These are phyloP conservation scores for Brachyrhaphis roseni DNA, from an alignment of 2,797 vertebrate species.

Conservation along the genomic window DNA sequence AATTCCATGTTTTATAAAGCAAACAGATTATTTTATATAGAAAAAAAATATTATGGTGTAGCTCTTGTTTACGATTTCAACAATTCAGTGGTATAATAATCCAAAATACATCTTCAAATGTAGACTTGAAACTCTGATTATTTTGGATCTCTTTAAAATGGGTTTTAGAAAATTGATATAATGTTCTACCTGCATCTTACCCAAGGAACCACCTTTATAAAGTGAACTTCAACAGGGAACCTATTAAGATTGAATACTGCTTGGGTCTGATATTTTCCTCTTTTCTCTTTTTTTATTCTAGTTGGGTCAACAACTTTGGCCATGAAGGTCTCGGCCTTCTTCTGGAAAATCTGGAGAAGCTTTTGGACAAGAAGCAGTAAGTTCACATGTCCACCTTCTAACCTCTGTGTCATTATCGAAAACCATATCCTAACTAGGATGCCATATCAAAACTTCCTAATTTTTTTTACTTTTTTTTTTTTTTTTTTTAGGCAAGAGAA, in stretches of 20 bases:
- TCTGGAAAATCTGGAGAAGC: conserved; percentile 91
- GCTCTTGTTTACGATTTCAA: background rate
- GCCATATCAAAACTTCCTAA: background rate
- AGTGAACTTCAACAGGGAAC: background rate
- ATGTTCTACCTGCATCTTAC: background rate
- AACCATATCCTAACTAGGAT: background rate
- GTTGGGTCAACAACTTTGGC: conserved; percentile 99
- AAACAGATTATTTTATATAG: background rate
- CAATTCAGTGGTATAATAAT: background rate
- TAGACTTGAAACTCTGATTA: background rate
- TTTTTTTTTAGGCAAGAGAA: conserved; percentile 87
- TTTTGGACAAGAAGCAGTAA: conserved; percentile 98
- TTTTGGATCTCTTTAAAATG: background rate
- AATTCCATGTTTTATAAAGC: background rate
- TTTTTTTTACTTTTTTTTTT: conserved; percentile 19
- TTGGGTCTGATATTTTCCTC: conserved; percentile 20
- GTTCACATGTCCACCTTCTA: conserved; percentile 44
- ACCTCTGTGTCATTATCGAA: background rate
- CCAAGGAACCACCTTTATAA: background rate
- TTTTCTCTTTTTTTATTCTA: conserved; percentile 57
- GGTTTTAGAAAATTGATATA: background rate
- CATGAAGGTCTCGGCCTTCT: conserved; percentile 97
- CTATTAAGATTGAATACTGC: conserved; percentile 18
- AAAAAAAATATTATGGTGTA: background rate
- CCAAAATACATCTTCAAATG: background rate